Percentiles rank a stretch among this genome's conserved stretches.
phyloP scores from a whole-genome alignment of 1,140 invertebrate genomes.

The Bombyx mori region ASM3026992v2 NC_085128.1:10027001-10027500 shows the following conservation, averaged over 20 bases:
- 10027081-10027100: constrained; percentile 20
- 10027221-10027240: constrained; percentile 52
- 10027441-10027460: constrained; percentile 35
- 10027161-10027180: constrained; percentile 28
- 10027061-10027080: constrained; percentile 22
- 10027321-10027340: constrained; percentile 41
- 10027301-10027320: constrained; percentile 50
- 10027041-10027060: constrained; percentile 39
- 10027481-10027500: constrained; percentile 35
- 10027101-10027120: constrained; percentile 30
- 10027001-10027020: constrained; percentile 42
- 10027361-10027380: constrained; percentile 55
- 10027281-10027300: constrained; percentile 33
- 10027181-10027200: constrained; percentile 7
- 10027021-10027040: constrained; percentile 33
- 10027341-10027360: constrained; percentile 46
- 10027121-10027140: constrained; percentile 39
- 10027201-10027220: constrained; percentile 48
- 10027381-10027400: constrained; percentile 54
- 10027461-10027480: constrained; percentile 34
- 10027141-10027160: constrained; percentile 36
- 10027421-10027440: constrained; percentile 50
- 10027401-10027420: constrained; percentile 42
- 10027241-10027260: constrained; percentile 56
- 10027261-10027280: constrained; percentile 55